Percentiles rank a stretch among this genome's conserved stretches.
phyloP scores from a whole-genome alignment of 2,797 vertebrate genomes.

The Masticophis lateralis region DNA sequence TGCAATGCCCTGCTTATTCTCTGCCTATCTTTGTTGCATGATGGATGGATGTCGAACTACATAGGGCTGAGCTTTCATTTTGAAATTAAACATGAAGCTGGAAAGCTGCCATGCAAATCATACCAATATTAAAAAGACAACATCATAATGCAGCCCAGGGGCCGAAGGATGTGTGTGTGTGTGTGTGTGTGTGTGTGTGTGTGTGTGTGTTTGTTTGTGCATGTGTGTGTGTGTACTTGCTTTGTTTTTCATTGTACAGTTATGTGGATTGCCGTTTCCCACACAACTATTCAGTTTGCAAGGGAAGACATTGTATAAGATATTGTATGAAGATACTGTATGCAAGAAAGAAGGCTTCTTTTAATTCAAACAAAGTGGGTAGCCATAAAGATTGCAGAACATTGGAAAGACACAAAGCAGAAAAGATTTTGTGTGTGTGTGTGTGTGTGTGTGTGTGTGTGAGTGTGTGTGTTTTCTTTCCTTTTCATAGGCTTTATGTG shows the following conservation, averaged over 20 bases:
- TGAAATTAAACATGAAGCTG: background rate
- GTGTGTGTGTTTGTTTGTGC: fast-evolving
- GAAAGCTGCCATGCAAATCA: background rate
- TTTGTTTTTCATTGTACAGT: background rate
- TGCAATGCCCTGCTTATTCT: background rate
- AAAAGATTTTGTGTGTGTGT: background rate
- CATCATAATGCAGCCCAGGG: background rate
- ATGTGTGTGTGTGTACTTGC: background rate
- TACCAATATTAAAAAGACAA: background rate
- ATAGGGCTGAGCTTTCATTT: background rate
- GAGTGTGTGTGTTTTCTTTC: no score
- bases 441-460: no score
- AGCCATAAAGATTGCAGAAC: background rate
- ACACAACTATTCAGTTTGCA: background rate
- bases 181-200: background rate
- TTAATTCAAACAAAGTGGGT: background rate
- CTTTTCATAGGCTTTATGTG: no score
- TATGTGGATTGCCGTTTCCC: background rate
- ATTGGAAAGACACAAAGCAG: background rate
- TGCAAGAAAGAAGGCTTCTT: background rate
- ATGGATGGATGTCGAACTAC: background rate
- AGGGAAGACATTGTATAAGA: background rate
- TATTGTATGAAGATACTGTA: background rate
- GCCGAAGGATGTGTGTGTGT: background rate
- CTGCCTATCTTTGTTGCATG: background rate